Conservation (phyloP, 1,140 invertebrate species). For the Drosophila pallidifrons region DNA sequence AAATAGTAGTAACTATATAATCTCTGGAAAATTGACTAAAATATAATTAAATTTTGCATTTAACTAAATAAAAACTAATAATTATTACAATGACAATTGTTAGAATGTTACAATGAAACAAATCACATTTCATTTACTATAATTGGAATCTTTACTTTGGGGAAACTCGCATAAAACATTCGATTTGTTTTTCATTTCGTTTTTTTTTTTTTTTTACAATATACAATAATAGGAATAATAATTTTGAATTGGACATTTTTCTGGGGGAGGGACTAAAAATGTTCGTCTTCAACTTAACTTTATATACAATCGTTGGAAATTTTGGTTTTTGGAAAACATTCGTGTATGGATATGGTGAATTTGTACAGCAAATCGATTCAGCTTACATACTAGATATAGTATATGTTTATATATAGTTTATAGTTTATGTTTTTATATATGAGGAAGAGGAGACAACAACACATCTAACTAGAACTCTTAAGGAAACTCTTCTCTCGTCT, state of each 20-base stretch:
- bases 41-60: too few relatives aligned
- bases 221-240: constrained; percentile 26
- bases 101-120: neutral
- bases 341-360: constrained; percentile 38
- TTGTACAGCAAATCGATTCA: constrained; percentile 40
- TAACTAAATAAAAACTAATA: too few relatives aligned
- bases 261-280: neutral
- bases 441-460: constrained; percentile 9
- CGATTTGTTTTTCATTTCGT: neutral
- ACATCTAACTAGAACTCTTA: constrained; percentile 17
- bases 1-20: too few relatives aligned
- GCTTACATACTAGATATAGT: constrained; percentile 23
- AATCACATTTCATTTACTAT: neutral
- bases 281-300: neutral
- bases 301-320: constrained; percentile 30
- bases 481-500: neutral
- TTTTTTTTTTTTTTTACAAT: constrained; percentile 23
- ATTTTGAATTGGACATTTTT: constrained; percentile 3
- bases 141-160: neutral
- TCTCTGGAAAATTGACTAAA: too few relatives aligned
- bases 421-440: constrained; percentile 6
- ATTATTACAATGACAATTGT: too few relatives aligned
- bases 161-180: constrained; percentile 15
- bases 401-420: neutral
- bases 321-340: constrained; percentile 43